These are phyloP conservation scores for Thera obeliscata DNA, from an alignment of 2,888 invertebrate species.

Conservation along the genomic window DNA sequence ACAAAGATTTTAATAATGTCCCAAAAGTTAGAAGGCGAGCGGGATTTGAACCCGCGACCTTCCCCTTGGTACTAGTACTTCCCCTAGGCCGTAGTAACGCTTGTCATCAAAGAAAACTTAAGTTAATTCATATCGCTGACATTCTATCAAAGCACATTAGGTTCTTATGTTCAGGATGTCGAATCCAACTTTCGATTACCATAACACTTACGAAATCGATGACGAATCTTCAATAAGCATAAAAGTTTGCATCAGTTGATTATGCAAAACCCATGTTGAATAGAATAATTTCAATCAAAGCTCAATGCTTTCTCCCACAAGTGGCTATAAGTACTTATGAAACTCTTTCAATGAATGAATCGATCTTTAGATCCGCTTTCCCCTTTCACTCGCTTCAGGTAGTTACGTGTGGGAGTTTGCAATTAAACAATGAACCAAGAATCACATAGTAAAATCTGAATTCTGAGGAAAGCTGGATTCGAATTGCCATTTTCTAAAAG, in stretches of 20 bases:
- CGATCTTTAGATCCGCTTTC: slow-evolving; percentile 28
- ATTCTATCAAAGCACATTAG: neutral
- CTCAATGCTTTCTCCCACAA: slow-evolving; percentile 19
- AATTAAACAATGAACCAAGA: slow-evolving; percentile 25
- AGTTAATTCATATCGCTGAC: too few relatives aligned
- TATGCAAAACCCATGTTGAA: slow-evolving; percentile 10
- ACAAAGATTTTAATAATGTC: too few relatives aligned
- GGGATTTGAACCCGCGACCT: too few relatives aligned
- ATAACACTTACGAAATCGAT: neutral
- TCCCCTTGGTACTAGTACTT: too few relatives aligned
- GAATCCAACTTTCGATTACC: neutral
- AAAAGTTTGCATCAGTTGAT: neutral
- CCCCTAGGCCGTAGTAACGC: too few relatives aligned
- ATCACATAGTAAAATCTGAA: slow-evolving; percentile 29
- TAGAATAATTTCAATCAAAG: slow-evolving; percentile 1
- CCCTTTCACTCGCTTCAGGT: slow-evolving; percentile 36
- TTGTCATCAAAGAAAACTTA: too few relatives aligned
- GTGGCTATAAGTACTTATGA: slow-evolving; percentile 3
- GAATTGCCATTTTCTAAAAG: slow-evolving; percentile 21
- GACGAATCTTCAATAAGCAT: neutral
- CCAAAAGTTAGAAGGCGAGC: too few relatives aligned
- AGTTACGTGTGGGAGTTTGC: slow-evolving; percentile 18
- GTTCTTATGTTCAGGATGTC: neutral
- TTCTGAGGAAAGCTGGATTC: slow-evolving; percentile 13
- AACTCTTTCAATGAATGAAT: slow-evolving; percentile 10